phyloP scores from a whole-genome alignment of 2,888 invertebrate species.

The Tridacna gigas region DNA sequence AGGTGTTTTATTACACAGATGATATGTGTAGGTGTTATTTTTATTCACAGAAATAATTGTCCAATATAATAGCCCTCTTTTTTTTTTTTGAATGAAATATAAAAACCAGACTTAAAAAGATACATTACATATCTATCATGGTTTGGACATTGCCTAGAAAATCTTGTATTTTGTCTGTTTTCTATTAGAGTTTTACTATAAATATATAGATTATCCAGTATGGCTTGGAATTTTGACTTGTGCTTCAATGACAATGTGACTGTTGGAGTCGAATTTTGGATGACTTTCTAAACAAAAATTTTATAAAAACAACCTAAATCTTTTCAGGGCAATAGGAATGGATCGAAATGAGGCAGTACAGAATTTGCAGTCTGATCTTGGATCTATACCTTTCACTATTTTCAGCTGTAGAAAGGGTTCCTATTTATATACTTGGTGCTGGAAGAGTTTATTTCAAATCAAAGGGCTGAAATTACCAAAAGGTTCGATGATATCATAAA shows the following conservation, averaged over 20 bases:
- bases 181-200: conserved; percentile 29
- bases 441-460: no score
- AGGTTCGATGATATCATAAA: no score
- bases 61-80: neutral
- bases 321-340: no score
- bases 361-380: no score
- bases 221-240: conserved; percentile 1
- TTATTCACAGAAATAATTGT: conserved; percentile 5
- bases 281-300: no score
- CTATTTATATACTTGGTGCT: no score
- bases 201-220: conserved; percentile 6
- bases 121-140: conserved; percentile 6
- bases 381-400: no score
- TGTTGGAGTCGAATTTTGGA: neutral
- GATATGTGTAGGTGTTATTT: conserved; percentile 13
- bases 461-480: no score
- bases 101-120: conserved; percentile 2
- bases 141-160: conserved; percentile 16
- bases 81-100: conserved; percentile 1
- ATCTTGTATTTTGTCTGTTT: conserved; percentile 29
- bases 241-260: neutral
- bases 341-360: no score
- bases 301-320: no score
- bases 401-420: no score
- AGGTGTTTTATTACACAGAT: conserved; percentile 54